Base-by-base conservation (phyloP, 2,888 invertebrate genomes). In the Melanophora roralis region DNA sequence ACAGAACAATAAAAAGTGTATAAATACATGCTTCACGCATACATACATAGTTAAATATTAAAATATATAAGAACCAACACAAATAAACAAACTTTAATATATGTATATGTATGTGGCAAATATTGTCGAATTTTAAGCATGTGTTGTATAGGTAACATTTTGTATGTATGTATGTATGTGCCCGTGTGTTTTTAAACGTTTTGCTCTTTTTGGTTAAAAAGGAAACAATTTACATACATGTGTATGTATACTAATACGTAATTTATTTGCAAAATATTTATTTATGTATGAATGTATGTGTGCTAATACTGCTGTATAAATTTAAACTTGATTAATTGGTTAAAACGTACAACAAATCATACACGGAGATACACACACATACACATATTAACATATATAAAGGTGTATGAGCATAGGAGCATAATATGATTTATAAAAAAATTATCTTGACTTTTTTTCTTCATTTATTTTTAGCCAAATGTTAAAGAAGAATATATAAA, bases 261-360 rank as follows among this genome's bases (percentile, higher is more conserved):
- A n/a, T n/a, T n/a, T n/a, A n/a, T n/a, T n/a, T n/a, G n/a, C n/a
- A n/a, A n/a, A n/a, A n/a, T n/a, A 16, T 43, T 43, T 43, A 43
- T 43, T 43, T 14, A 38, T 38, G 14, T 40, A 7, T 40, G 40
- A 14, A 14, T 14, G n/a, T 7, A n/a, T 14, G 12, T 4, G 0
- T 12, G 9, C 27, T 27, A 16, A 12, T 38, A 55, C 47, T 11
- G 9, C 21, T 6, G 38, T n/a, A 67, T 32, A 27, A 36, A 2
- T 45, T n/a, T 68, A 55, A 36, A 73, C 57, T 45, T 64, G 72
- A 73, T 73, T 64, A 73, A 64, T 73, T 73, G 57, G 49, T 40
- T 73, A 16, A 27, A 23, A 7, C 3, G 14, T 23, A 49, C n/a
- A 49, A 49, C 23, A 49, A 49, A 23, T 34, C n/a, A 36, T 57